phyloP scores from a whole-genome alignment of 2,797 vertebrate genomes.

The Smutsia temminckii region DNA sequence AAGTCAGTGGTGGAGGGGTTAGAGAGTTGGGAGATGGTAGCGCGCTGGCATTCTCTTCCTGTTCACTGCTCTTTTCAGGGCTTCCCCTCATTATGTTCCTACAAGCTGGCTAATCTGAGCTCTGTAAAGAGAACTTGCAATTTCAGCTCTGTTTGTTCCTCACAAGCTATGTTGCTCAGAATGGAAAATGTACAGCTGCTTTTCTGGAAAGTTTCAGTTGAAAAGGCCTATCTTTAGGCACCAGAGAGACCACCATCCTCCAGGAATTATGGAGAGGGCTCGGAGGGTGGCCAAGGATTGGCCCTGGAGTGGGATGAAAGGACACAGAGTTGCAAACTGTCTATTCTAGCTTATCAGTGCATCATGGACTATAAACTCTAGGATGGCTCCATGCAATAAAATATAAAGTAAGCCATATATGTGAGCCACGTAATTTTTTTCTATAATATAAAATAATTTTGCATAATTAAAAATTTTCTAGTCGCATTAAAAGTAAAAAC shows the following conservation, averaged over 20 bases:
- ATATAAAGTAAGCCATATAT: neutral
- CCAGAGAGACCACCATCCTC: neutral
- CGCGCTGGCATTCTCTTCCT: neutral
- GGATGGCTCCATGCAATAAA: neutral
- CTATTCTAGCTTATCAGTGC: neutral
- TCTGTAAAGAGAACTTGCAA: neutral
- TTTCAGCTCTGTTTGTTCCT: neutral
- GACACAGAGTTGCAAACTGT: neutral
- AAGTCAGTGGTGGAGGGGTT: neutral
- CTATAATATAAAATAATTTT: neutral
- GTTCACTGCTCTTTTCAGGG: neutral
- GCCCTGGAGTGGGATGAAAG: neutral
- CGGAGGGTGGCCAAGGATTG: neutral
- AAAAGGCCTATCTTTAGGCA: neutral
- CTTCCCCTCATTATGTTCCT: neutral
- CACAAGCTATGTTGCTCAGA: neutral
- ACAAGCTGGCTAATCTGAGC: neutral
- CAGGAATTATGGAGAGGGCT: neutral
- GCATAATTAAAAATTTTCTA: neutral
- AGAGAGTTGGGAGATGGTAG: neutral
- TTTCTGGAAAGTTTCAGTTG: neutral
- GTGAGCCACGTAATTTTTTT: neutral
- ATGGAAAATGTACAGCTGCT: neutral
- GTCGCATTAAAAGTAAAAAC: constrained; percentile 20
- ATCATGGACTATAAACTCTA: neutral